Evolutionary conservation across 1,140 invertebrate genomes (phyloP).

Genomic region (Belonocnema kinseyi): DNA sequence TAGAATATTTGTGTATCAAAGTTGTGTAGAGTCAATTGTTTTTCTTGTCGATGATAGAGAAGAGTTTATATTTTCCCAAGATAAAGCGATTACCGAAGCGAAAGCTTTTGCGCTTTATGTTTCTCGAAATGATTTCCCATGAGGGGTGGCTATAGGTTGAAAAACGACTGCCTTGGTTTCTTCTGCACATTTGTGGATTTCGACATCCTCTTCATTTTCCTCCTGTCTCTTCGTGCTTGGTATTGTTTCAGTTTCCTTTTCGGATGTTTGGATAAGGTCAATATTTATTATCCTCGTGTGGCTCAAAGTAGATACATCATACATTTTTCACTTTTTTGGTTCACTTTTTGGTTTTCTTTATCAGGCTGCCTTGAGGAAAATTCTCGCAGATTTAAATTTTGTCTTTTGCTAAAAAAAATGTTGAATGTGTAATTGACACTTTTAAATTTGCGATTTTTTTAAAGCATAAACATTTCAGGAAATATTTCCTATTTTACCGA

Average conservation of each 20-base stretch:
- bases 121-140: constrained; percentile 13
- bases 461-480: no score
- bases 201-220: not conserved
- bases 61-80: not conserved
- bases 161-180: constrained; percentile 11
- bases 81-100: constrained; percentile 26
- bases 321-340: no score
- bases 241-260: not conserved
- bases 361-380: no score
- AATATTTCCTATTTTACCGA: no score
- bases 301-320: no score
- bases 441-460: no score
- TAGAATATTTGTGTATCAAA: not conserved
- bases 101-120: constrained; percentile 10
- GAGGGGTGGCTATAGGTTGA: not conserved
- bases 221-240: not conserved
- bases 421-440: no score
- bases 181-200: constrained; percentile 16
- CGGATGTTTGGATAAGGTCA: no score
- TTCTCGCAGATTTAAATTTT: no score
- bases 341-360: no score
- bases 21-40: not conserved
- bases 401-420: no score
- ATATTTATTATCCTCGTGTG: no score
- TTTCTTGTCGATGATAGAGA: not conserved